A percentile compares a stretch with the other conserved stretches of the same genome.
Evolutionary conservation across 64 coral and sea anemone genomes (phyloP).

Genomic region (Dendrophyllia cribrosa): DNA sequence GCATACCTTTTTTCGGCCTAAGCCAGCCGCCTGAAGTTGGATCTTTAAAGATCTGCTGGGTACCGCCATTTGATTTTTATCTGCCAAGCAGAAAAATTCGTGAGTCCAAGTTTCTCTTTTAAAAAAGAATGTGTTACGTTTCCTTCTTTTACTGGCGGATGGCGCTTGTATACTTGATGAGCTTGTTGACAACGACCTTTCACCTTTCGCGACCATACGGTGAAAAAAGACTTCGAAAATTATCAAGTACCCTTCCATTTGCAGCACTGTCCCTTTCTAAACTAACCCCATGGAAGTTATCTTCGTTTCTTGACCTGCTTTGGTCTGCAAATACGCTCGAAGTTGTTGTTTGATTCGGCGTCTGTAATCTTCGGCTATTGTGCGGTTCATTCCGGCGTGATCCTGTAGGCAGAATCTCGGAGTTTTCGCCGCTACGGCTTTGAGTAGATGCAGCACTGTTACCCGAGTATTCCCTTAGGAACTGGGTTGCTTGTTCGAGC

Average conservation of each 20-base stretch:
- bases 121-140: neutral
- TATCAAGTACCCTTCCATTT: conserved; percentile 18
- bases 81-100: conserved; percentile 45
- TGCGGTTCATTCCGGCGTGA: no score
- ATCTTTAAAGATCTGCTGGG: conserved; percentile 43
- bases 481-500: no score
- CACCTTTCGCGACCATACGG: neutral
- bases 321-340: no score
- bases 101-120: conserved; percentile 56
- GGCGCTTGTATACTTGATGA: neutral
- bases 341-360: no score
- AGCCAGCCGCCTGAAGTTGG: conserved; percentile 13
- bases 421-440: no score
- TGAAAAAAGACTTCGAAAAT: conserved; percentile 34
- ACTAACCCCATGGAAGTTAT: neutral
- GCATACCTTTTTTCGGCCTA: conserved; percentile 59
- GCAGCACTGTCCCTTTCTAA: neutral
- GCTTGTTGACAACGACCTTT: neutral
- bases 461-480: no score
- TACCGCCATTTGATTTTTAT: conserved; percentile 24
- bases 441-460: no score
- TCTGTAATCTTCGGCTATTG: no score
- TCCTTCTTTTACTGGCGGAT: neutral
- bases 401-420: no score
- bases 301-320: neutral